Conservation (phyloP, 1,140 invertebrate genomes). For the Hypsibius dujardini region DNA sequence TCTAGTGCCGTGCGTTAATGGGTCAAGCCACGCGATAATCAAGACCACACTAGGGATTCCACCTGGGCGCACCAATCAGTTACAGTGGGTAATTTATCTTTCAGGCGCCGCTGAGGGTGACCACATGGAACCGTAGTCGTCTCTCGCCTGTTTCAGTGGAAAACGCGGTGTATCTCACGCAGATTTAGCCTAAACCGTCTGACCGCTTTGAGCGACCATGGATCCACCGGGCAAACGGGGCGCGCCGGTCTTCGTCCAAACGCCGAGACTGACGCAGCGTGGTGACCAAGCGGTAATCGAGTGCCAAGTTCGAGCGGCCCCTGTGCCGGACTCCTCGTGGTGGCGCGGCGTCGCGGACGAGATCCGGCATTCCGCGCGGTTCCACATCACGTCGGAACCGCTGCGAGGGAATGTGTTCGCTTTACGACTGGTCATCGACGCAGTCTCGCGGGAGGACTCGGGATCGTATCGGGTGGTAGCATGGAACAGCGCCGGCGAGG, state of each 20-base stretch:
- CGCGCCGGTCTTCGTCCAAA: not conserved
- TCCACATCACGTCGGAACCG: constrained; percentile 24
- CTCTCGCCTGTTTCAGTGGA: too few relatives aligned
- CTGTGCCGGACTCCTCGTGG: not conserved
- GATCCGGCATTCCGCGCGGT: not conserved
- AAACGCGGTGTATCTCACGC: too few relatives aligned
- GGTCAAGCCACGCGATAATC: too few relatives aligned
- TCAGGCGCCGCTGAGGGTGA: too few relatives aligned
- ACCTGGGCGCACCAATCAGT: too few relatives aligned
- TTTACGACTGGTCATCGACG: constrained; percentile 65
- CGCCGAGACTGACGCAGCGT: not conserved
- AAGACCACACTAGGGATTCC: too few relatives aligned
- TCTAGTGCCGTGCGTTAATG: too few relatives aligned
- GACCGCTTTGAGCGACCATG: too few relatives aligned
- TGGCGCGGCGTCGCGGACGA: not conserved
- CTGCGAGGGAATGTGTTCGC: constrained; percentile 64
- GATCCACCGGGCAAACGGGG: too few relatives aligned
- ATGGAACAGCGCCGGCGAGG: constrained; percentile 91
- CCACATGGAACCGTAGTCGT: too few relatives aligned
- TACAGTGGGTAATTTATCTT: too few relatives aligned
- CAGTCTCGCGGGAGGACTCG: constrained; percentile 84
- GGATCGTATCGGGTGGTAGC: constrained; percentile 94
- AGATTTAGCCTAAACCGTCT: too few relatives aligned
- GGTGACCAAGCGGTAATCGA: not conserved
- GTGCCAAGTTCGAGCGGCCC: not conserved